Evolutionary conservation across 2,888 invertebrate genomes (phyloP).

Genomic region (Macaria notata): DNA sequence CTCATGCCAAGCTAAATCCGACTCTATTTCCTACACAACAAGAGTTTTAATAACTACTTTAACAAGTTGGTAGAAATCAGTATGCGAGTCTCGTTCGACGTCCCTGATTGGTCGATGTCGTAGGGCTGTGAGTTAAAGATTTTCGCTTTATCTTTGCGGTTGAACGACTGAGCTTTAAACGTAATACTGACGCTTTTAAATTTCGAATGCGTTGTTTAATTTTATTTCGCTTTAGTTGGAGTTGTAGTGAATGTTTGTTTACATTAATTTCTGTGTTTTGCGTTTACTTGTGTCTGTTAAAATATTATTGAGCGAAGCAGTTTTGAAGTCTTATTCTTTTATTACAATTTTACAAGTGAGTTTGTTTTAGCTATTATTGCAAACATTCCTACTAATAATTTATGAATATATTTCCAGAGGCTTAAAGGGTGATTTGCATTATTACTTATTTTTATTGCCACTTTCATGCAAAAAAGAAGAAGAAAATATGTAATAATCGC

Average conservation of each 20-base stretch:
- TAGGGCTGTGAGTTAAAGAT: conserved; percentile 57
- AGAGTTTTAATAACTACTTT: conserved; percentile 21
- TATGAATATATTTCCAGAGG: too few relatives aligned
- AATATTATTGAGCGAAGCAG: too few relatives aligned
- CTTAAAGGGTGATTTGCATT: too few relatives aligned
- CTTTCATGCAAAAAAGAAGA: too few relatives aligned
- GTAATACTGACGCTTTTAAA: conserved; percentile 46
- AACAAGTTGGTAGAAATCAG: conserved; percentile 47
- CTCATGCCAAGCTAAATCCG: conserved; percentile 22
- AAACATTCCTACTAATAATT: too few relatives aligned
- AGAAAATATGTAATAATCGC: too few relatives aligned
- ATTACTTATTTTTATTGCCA: too few relatives aligned
- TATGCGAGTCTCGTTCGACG: conserved; percentile 58
- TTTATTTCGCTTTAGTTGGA: neutral
- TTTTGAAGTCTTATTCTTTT: too few relatives aligned
- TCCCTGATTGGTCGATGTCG: conserved; percentile 69
- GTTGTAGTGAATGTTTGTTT: conserved; percentile 9
- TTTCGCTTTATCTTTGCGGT: conserved; percentile 64
- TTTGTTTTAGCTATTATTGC: too few relatives aligned
- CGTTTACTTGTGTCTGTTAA: too few relatives aligned
- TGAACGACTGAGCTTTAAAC: conserved; percentile 62
- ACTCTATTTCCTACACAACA: conserved; percentile 21
- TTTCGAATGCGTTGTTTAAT: conserved; percentile 36
- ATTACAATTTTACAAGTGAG: too few relatives aligned
- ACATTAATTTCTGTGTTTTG: neutral